These are phyloP conservation scores for Syngnathoides biaculeatus DNA, from an alignment of 2,113 vertebrate genomes.

Conservation along the genomic window DNA sequence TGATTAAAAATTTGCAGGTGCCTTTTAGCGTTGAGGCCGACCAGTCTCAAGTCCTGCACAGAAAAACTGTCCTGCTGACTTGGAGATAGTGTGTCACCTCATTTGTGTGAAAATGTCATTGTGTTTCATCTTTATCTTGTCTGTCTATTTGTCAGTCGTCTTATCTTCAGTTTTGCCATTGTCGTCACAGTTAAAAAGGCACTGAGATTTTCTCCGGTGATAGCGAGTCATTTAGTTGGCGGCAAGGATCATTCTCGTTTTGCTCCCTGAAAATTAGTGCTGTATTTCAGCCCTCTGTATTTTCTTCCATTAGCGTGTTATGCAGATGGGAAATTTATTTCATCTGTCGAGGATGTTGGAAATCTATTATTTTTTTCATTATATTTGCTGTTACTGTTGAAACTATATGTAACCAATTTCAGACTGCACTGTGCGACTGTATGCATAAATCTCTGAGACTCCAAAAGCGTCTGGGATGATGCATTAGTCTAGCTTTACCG, in stretches of 20 bases:
- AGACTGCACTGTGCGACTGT: background rate
- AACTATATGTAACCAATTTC: background rate
- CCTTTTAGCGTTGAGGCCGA: background rate
- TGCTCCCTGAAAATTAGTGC: slow-evolving; percentile 1
- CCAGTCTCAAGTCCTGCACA: background rate
- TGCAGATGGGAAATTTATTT: background rate
- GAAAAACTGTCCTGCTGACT: background rate
- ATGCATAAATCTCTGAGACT: too few species aligned
- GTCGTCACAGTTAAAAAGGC: slow-evolving; percentile 41
- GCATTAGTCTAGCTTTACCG: background rate
- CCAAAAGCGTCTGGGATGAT: background rate
- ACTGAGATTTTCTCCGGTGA: slow-evolving; percentile 30
- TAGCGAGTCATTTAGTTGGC: slow-evolving; percentile 62
- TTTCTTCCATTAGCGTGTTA: slow-evolving; percentile 14
- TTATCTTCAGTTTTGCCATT: slow-evolving; percentile 33
- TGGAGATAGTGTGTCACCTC: background rate
- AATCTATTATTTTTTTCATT: too few species aligned
- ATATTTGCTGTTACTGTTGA: too few species aligned
- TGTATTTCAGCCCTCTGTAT: slow-evolving; percentile 32
- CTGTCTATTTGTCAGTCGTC: slow-evolving; percentile 31
- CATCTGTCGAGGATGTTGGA: too few species aligned
- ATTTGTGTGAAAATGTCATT: slow-evolving; percentile 20
- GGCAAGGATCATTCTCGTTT: slow-evolving; percentile 55
- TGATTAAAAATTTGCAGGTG: background rate
- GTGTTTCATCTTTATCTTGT: slow-evolving; percentile 29